phyloP scores from a whole-genome alignment of 2,113 vertebrate genomes.

The Elephantulus edwardii region DNA sequence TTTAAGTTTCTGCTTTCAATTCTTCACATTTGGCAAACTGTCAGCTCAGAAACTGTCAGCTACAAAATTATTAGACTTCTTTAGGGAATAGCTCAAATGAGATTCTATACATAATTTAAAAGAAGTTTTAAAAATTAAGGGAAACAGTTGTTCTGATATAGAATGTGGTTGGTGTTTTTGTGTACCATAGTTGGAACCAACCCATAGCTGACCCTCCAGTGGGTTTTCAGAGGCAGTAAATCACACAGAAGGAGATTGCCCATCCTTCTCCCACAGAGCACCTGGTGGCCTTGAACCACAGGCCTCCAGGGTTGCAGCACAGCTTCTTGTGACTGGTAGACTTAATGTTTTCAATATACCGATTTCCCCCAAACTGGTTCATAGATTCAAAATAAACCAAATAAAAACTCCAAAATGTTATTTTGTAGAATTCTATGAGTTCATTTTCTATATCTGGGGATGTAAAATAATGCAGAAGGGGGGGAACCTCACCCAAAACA shows the following conservation, averaged over 20 bases:
- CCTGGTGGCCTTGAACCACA: too few relatives aligned
- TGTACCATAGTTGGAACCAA: too few relatives aligned
- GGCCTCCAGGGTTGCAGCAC: too few relatives aligned
- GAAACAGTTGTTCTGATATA: background rate
- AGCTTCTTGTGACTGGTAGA: background rate
- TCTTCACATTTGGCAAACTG: too few relatives aligned
- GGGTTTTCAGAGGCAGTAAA: too few relatives aligned
- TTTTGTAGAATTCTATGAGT: background rate
- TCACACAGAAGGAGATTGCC: too few relatives aligned
- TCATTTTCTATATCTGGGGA: background rate
- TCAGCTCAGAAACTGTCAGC: background rate
- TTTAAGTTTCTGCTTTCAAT: too few relatives aligned
- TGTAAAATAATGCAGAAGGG: background rate
- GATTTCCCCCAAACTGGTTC: background rate
- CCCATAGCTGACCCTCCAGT: too few relatives aligned
- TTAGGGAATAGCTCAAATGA: background rate
- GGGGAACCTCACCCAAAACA: background rate
- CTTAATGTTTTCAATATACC: background rate
- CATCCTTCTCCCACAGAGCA: too few relatives aligned
- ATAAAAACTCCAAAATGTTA: background rate
- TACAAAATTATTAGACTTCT: background rate
- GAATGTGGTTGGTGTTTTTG: background rate
- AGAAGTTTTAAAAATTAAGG: background rate
- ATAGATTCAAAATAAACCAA: background rate
- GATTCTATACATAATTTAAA: too few relatives aligned